These are phyloP conservation scores for Lucilia cuprina DNA, from an alignment of 1,140 invertebrate genomes.

Conservation along the genomic window DNA sequence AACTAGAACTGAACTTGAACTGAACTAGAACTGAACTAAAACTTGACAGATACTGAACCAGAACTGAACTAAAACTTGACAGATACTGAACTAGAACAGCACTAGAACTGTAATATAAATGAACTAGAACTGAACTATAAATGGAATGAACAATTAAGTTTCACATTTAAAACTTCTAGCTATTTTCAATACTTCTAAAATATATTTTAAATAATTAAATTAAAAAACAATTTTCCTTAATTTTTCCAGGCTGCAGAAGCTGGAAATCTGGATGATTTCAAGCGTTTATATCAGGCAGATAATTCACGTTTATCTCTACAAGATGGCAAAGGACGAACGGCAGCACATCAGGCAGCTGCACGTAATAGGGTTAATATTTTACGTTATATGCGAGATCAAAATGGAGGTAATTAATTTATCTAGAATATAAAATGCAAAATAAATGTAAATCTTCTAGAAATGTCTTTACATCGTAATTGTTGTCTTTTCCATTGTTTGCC, in stretches of 20 bases:
- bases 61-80: too few relatives aligned
- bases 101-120: too few relatives aligned
- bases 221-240: neutral
- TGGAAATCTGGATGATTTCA: constrained; percentile 82
- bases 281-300: constrained; percentile 73
- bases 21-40: too few relatives aligned
- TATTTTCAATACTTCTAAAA: too few relatives aligned
- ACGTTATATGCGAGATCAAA: constrained; percentile 74
- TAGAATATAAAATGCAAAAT: neutral
- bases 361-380: constrained; percentile 78
- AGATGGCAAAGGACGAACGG: constrained; percentile 76
- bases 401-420: constrained; percentile 68
- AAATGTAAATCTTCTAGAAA: neutral
- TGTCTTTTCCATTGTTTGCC: constrained; percentile 27
- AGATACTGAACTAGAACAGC: too few relatives aligned
- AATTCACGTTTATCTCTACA: constrained; percentile 71
- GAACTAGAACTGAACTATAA: too few relatives aligned
- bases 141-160: too few relatives aligned
- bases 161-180: too few relatives aligned
- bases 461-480: neutral
- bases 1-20: too few relatives aligned
- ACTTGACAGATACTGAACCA: too few relatives aligned
- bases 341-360: constrained; percentile 80
- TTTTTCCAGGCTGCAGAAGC: constrained; percentile 77
- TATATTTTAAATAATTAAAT: too few relatives aligned